Evolutionary conservation across 2,888 invertebrate species (phyloP).

Genomic region (Polyommatus icarus): DNA sequence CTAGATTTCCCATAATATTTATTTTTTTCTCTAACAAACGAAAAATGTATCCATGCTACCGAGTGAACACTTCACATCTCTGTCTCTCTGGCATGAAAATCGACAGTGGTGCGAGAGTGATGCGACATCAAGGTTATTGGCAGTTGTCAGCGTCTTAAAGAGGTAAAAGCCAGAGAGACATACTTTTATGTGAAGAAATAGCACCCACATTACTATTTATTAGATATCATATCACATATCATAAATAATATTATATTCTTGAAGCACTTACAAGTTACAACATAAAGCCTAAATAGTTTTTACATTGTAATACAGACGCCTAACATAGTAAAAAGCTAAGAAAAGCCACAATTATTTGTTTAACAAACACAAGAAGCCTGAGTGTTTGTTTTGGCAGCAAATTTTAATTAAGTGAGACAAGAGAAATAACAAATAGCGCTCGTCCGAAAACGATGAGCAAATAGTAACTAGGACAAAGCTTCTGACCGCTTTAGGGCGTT

Average conservation of each 20-base stretch:
- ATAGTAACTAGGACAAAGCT: conserved; percentile 66
- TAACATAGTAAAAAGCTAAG: background rate
- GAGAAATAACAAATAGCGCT: conserved; percentile 35
- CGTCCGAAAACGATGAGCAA: conserved; percentile 56
- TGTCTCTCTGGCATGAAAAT: too few relatives aligned
- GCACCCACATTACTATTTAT: too few relatives aligned
- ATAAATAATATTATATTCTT: background rate
- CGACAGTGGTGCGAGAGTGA: too few relatives aligned
- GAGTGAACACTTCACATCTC: too few relatives aligned
- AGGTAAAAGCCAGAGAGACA: too few relatives aligned
- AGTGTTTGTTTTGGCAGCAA: conserved; percentile 17
- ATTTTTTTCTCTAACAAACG: too few relatives aligned
- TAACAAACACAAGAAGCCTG: conserved; percentile 6
- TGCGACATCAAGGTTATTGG: too few relatives aligned
- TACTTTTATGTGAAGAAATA: too few relatives aligned
- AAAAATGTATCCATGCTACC: too few relatives aligned
- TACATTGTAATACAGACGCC: background rate
- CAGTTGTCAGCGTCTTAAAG: too few relatives aligned
- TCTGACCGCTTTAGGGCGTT: conserved; percentile 51
- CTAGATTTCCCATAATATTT: too few relatives aligned
- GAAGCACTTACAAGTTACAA: background rate
- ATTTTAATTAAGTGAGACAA: conserved; percentile 17
- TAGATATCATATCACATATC: too few relatives aligned
- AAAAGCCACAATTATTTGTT: background rate
- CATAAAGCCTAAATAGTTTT: background rate